Base-by-base conservation (phyloP, 2,888 invertebrate species). In the Drosophila macrospina region DNA sequence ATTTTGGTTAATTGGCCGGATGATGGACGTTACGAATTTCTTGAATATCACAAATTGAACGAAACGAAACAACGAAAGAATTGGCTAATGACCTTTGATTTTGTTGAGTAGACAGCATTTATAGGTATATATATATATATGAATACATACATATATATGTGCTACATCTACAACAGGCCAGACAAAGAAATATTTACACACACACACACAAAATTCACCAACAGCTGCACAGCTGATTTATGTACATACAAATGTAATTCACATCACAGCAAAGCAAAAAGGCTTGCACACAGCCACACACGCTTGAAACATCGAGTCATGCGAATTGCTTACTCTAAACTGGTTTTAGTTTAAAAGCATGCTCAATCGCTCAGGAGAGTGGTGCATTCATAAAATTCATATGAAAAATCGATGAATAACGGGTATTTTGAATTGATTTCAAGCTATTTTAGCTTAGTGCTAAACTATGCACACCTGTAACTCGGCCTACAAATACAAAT, bases 21-120 rank as follows among this genome's bases (percentile, higher is more conserved):
- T 30, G 36, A 41, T 32, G 37, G 20, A 62, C 16, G 13, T 52
- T 32, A 24, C 20, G 10, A 55, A 50, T 67, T 24, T 15, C 15
- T 44, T 51, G 11, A 55, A 28, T 26, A 47, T n/a, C 15, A 30
- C 39, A 39, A 52, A 34, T 5, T n/a, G 37, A 64, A 51, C 1
- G 34, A 54, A 26, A 16, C 24, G 62, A 44, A 59, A 45, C 44
- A 59, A 24, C 6, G 11, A 48, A 59, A 61, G 39, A 65, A 61
- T 76, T 69, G 69, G 74, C 54, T 74, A 78, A 77, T 74, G 80
- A 85, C 85, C 83, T 78, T 74, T 77, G 55, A 50, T 67, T 67
- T 69, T 57, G 54, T 62, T 65, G 50, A 70, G 47, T 48, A 62
- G 56, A 52, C 48, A 65, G 44, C 32, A 51, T 41, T 54, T 47